These are phyloP conservation scores for Patiria miniata DNA, from an alignment of 35 echinoderm and acorn worm genomes.

Conservation along the genomic window DNA sequence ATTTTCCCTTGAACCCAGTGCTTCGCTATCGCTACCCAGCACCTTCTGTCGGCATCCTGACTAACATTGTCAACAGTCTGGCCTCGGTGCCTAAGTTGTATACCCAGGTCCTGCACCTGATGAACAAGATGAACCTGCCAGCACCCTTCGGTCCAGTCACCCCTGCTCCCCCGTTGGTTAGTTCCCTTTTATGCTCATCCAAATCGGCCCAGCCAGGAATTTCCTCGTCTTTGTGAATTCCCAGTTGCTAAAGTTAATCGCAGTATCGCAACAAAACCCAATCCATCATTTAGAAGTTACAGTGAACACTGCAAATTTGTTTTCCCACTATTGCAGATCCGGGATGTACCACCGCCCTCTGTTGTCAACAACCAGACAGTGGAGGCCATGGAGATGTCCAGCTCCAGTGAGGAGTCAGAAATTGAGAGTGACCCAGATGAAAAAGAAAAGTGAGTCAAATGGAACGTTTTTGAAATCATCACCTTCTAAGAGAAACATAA, in stretches of 20 bases:
- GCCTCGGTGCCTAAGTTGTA: slow-evolving; percentile 85
- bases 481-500: too few relatives aligned
- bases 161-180: slow-evolving; percentile 82
- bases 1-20: slow-evolving; percentile 70
- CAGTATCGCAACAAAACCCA: too few relatives aligned
- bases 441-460: slow-evolving; percentile 57
- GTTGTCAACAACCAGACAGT: background rate
- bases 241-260: too few relatives aligned
- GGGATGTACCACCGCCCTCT: background rate
- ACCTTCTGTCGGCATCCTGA: slow-evolving; percentile 71
- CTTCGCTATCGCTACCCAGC: slow-evolving; percentile 81
- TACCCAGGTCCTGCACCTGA: slow-evolving; percentile 85
- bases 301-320: too few relatives aligned
- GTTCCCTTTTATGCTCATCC: too few relatives aligned
- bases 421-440: slow-evolving; percentile 92
- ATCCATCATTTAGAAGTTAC: too few relatives aligned
- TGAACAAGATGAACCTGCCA: slow-evolving; percentile 98
- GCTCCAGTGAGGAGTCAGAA: slow-evolving; percentile 91
- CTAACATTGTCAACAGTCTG: slow-evolving; percentile 87
- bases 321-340: too few relatives aligned
- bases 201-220: too few relatives aligned
- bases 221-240: too few relatives aligned
- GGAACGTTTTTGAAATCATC: too few relatives aligned
- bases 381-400: slow-evolving; percentile 85
- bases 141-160: slow-evolving; percentile 82